phyloP scores from a whole-genome alignment of 2,797 vertebrate genomes.

The Sebastes minor region DNA sequence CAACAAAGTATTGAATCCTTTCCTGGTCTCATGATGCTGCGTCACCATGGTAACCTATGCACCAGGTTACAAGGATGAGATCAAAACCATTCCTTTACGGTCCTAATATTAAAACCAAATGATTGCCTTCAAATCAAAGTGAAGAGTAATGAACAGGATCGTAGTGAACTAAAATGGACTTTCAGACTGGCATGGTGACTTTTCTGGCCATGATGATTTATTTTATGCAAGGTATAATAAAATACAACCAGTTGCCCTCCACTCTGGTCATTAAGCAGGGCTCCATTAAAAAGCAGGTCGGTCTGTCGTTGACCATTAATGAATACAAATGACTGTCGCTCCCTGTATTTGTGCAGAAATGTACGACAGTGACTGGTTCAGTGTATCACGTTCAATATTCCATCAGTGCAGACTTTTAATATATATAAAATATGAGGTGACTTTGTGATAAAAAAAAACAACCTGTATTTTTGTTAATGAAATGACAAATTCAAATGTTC shows the following conservation, averaged over 20 bases:
- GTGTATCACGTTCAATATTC: background rate
- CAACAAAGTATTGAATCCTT: background rate
- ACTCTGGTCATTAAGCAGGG: constrained; percentile 12
- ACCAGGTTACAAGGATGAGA: background rate
- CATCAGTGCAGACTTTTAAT: background rate
- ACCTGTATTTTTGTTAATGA: background rate
- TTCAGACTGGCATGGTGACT: background rate
- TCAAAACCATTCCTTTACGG: background rate
- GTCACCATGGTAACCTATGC: background rate
- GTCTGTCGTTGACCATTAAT: constrained; percentile 19
- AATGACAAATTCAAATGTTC: background rate
- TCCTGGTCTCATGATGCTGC: background rate
- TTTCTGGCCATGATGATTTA: background rate
- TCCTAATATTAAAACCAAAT: background rate
- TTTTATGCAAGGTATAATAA: constrained; percentile 26
- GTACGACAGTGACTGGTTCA: background rate
- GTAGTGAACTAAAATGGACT: background rate
- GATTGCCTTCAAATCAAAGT: constrained; percentile 5
- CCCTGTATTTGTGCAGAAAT: constrained; percentile 8
- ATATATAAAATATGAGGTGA: background rate
- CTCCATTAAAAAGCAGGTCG: constrained; percentile 20
- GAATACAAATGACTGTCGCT: constrained; percentile 18
- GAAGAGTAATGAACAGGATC: background rate
- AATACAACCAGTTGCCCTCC: constrained; percentile 6
- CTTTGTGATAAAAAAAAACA: background rate